These are phyloP conservation scores for Prionace glauca DNA, from an alignment of 2,797 vertebrate species.

Conservation along the genomic window DNA sequence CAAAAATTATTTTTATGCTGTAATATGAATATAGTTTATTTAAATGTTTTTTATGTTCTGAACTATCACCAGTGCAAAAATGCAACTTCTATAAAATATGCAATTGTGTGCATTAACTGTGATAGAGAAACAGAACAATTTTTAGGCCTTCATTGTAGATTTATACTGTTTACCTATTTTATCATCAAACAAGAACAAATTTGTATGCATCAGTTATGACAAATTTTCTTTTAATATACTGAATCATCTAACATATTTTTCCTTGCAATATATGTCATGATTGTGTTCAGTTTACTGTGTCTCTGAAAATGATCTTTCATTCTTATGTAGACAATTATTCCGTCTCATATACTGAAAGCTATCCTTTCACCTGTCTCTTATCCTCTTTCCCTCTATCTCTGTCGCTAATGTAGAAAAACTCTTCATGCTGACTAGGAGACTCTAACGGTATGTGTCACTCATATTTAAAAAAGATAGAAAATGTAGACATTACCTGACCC, in stretches of 20 bases:
- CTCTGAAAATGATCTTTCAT: background rate
- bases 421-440: slow-evolving; percentile 13
- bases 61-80: background rate
- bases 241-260: background rate
- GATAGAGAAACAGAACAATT: background rate
- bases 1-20: background rate
- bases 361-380: slow-evolving; percentile 24
- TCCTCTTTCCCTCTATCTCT: slow-evolving; percentile 7
- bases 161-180: background rate
- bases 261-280: background rate
- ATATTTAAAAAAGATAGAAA: background rate
- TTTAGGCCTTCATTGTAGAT: background rate
- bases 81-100: background rate
- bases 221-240: background rate
- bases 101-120: background rate
- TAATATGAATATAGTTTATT: background rate
- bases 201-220: background rate
- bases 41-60: background rate
- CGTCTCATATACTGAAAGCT: slow-evolving; percentile 13
- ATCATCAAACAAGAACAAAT: background rate
- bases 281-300: background rate
- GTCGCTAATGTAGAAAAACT: background rate
- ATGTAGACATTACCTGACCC: background rate
- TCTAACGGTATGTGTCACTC: background rate
- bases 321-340: background rate